These are phyloP conservation scores for Drosophila simulans DNA, from an alignment of 1,140 invertebrate species.

Conservation along the genomic window DNA sequence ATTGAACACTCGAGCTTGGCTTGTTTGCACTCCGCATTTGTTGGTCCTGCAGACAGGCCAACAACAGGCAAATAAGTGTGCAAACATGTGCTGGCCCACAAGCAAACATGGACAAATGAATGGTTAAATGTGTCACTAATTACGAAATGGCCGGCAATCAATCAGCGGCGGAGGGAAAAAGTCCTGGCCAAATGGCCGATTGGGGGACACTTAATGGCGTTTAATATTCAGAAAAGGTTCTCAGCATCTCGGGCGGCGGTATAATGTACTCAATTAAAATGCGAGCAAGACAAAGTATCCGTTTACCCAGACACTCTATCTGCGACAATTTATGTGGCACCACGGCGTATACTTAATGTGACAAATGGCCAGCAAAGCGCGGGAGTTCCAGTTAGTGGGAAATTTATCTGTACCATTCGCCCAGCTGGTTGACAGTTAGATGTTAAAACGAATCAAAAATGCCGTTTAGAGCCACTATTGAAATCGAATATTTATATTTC, in stretches of 20 bases:
- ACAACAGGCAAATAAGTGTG: slow-evolving; percentile 44
- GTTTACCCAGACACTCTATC: slow-evolving; percentile 34
- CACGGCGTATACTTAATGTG: slow-evolving; percentile 48
- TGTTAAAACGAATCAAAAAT: neutral
- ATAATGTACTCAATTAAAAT: slow-evolving; percentile 55
- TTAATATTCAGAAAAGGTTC: slow-evolving; percentile 49
- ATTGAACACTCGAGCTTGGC: slow-evolving; percentile 28
- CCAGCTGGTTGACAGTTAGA: neutral
- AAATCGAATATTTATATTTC: no score
- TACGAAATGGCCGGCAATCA: slow-evolving; percentile 43
- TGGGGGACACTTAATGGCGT: slow-evolving; percentile 38
- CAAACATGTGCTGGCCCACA: slow-evolving; percentile 36
- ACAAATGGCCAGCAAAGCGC: slow-evolving; percentile 41
- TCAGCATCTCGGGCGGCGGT: slow-evolving; percentile 25
- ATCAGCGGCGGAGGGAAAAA: slow-evolving; percentile 26
- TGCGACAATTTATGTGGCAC: slow-evolving; percentile 28
- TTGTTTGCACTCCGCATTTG: slow-evolving; percentile 44
- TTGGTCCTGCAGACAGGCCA: slow-evolving; percentile 6
- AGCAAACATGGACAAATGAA: slow-evolving; percentile 34
- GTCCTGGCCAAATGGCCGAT: slow-evolving; percentile 35
- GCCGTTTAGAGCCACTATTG: no score
- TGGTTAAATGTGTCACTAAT: slow-evolving; percentile 51
- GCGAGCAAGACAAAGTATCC: slow-evolving; percentile 37
- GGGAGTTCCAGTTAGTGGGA: neutral
- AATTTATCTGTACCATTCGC: neutral